A percentile compares a stretch with the other conserved stretches of the same genome.
phyloP scores from a whole-genome alignment of 1,140 invertebrate genomes.

The Euwallacea similis region DNA sequence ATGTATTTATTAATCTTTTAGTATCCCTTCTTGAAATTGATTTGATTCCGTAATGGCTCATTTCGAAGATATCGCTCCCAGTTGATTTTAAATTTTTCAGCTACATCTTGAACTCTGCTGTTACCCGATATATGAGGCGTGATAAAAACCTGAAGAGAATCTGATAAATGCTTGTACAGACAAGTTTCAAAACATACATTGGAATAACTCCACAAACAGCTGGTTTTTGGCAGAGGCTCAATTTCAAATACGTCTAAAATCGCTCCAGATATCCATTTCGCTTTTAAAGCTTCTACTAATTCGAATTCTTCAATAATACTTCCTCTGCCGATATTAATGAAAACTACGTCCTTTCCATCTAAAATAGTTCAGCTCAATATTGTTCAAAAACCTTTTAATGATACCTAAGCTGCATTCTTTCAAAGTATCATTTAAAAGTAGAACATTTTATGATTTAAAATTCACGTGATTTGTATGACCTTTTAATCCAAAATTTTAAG shows the following conservation, averaged over 20 bases:
- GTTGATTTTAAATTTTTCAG: constrained; percentile 54
- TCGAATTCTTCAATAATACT: constrained; percentile 59
- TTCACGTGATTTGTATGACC: too few relatives aligned
- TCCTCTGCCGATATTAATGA: constrained; percentile 65
- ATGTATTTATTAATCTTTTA: constrained; percentile 1
- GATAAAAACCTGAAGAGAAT: constrained; percentile 56
- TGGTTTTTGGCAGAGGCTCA: constrained; percentile 59
- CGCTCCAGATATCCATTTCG: constrained; percentile 60
- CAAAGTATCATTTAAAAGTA: too few relatives aligned
- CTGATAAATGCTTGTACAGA: too few relatives aligned
- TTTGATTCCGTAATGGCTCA: constrained; percentile 28
- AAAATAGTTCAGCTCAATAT: neutral
- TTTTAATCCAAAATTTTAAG: too few relatives aligned
- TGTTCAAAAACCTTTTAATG: neutral
- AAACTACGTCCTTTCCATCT: constrained; percentile 50
- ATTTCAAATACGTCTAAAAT: constrained; percentile 63
- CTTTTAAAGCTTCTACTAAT: constrained; percentile 59
- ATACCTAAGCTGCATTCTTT: neutral
- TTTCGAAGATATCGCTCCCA: constrained; percentile 49
- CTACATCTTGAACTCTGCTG: constrained; percentile 54
- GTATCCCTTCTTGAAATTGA: constrained; percentile 40
- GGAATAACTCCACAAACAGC: constrained; percentile 59
- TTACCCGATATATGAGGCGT: constrained; percentile 61
- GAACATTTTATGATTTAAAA: too few relatives aligned
- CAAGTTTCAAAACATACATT: constrained; percentile 42